Base-by-base conservation (phyloP, 2,797 vertebrate species). In the Ficedula albicollis region DNA sequence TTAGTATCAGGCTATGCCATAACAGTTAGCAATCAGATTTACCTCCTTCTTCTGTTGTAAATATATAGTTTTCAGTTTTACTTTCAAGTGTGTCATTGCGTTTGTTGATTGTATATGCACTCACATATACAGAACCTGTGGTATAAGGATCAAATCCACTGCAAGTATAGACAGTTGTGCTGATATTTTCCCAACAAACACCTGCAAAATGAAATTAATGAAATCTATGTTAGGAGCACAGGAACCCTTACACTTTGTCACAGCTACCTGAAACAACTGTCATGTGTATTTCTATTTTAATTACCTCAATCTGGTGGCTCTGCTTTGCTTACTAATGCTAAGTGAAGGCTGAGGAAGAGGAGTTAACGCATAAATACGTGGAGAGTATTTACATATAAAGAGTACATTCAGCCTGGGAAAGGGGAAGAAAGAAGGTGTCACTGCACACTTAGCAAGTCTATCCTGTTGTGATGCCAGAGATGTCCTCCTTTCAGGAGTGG, bases 81-180 rank as follows among this genome's bases (percentile, higher is more conserved):
- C 84, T 26, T 0, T 0, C 0, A 19, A 76, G 51, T 0, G 0
- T 0, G 0, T 3, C 0, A 1, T 0, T 0, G 0, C 1, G 2
- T 18, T 0, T 86, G 62, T 54, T 81, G 0, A 0, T 1, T 1
- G 66, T 94, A 48, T 3, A 75, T 41, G 94, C 0, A 76, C 5
- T 44, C 69, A 97, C 94, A 25, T 0, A 2, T 4, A 95, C 58
- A 46, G 0, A 4, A 49, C 2, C 66, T 0, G 0, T 0, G 3
- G 15, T 12, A 29, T 10, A 93, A 34, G 73, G 27, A 2, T 22
- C 0, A 32, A 59, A 30, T 0, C 0, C 0, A 3, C 0, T 0
- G 17, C 1, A 89, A 20, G 0, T 5, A 34, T 1, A n/a, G 0
- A 0, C 0, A 39, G 34, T 60, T 1, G 0, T 0, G 0, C 0